Evolutionary conservation across 2,797 vertebrate genomes (phyloP), one percentile per base, ranked within the genome.

Genomic region (Propithecus perrieri): DNA sequence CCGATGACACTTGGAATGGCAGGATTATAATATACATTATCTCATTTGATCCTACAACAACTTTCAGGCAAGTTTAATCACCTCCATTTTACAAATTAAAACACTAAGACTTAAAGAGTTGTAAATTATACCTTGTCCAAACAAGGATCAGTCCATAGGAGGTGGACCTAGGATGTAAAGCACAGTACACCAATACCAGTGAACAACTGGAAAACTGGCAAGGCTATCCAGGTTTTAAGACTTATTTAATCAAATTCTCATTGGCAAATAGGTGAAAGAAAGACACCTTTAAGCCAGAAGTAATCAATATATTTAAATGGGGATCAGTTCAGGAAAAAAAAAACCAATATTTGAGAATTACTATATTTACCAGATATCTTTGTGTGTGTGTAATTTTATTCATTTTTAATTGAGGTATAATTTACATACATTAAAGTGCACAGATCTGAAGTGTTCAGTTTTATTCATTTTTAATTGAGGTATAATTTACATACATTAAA

Each of bases 401-500:
- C 91, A 90, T 80, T 91, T 96, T 96, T 75, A 94, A 95, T 83
- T 97, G 86, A 83, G 63, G 38, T 79, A 83, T 94, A 97, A 96
- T 96, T 97, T 96, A 91, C 61, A 97, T 89, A 85, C 71, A 95
- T 89, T 92, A 96, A 94, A 90, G 83, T 89, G 33, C 38, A 96
- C 63, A 92, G 50, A 90, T 92, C 17, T 84, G 63, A 94, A 95
- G 30, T 83, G 6, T 92, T 96, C 38, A 28, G 22, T 75, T 96
- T 92, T 93, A 97, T 84, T 96, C 85, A 91, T 83, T 96, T 97
- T 97, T 92, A 96, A 96, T 83, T 89, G 67, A 92, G 72, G 69
- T 74, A 65, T 93, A 94, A 95, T 98, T 97, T 96, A 88, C n/a
- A 94, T 91, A 85, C n/a, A 93, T 96, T 97, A 89, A 97, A 95